Base-by-base conservation (phyloP, 2,888 invertebrate genomes). In the Eutolmus rufibarbis region DNA sequence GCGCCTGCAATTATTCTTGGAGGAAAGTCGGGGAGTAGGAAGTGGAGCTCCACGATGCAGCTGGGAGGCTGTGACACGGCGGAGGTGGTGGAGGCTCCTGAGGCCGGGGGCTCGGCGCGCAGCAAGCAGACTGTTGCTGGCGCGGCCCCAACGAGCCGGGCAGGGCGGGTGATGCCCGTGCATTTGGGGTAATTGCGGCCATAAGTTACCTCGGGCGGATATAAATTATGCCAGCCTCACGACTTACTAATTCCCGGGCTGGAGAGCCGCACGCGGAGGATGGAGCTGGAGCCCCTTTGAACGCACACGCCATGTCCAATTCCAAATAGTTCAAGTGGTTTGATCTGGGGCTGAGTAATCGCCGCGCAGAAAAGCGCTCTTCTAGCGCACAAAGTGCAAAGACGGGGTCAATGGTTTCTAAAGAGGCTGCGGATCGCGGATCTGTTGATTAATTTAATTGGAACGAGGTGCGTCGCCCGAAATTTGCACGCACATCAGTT, bases 191-290 rank as follows among this genome's bases (percentile, higher is more conserved):
- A 78, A 78, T 78, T 78, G 40, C 78, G 78, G 46, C 40, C 78
- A 78, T 78, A 78, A 78, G 40, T 78, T 78, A 78, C 78, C 78
- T 78, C 19, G 78, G 79, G 87, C 85, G 79, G 76, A 57, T 79
- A 88, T 88, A 88, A 88, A 88, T 88, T 88, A 88, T 31, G 66
- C 56, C 82, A 66, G 57, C 81, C 88, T 88, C 88, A 88, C 88
- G 88, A 88, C 81, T 88, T 86, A 81, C 88, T 87, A 76, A 76
- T 76, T 66, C 66, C 28, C 28, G 66, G 12, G 4, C 43, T 40
- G 28, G 28, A 66, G 66, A 66, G 66, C 66, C 12, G 9, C 28
- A 14, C 23, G 66, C 23, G 66, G 66, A 28, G 19, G 66, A 66
- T 66, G 66, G 66, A 28, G 66, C 66, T 66, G 66, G 66, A 66